Evolutionary conservation across 92 coral and sea anemone species (phyloP).

Genomic region (Palythoa grandis): DNA sequence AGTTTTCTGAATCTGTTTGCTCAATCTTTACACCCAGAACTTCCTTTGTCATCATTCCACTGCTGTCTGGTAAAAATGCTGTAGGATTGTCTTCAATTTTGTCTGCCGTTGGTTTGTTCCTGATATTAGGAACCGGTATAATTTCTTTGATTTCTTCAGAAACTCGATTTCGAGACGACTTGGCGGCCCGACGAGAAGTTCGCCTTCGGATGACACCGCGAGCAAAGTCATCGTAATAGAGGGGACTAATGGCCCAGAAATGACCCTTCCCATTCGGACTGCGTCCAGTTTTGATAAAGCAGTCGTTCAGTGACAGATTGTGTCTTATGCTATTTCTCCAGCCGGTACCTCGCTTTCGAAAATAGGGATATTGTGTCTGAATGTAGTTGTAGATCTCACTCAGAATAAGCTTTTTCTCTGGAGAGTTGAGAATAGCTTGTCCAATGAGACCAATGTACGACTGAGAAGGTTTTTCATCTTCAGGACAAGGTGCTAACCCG

Average conservation of each 20-base stretch:
- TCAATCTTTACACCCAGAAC: slow-evolving; percentile 17
- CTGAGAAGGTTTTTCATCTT: slow-evolving; percentile 89
- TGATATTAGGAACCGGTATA: slow-evolving; percentile 16
- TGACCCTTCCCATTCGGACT: slow-evolving; percentile 94
- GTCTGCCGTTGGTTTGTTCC: neutral
- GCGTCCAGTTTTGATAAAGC: slow-evolving; percentile 87
- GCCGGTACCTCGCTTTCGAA: slow-evolving; percentile 87
- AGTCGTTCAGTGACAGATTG: slow-evolving; percentile 84
- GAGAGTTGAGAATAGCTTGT: slow-evolving; percentile 83
- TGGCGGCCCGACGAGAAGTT: slow-evolving; percentile 35
- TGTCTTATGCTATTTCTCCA: slow-evolving; percentile 94
- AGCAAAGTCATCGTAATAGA: slow-evolving; percentile 84
- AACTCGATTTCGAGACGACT: slow-evolving; percentile 44
- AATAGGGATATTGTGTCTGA: slow-evolving; percentile 81
- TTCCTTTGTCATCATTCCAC: neutral
- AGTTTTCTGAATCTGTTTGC: slow-evolving; percentile 1
- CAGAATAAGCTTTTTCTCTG: slow-evolving; percentile 83
- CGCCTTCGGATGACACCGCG: slow-evolving; percentile 84
- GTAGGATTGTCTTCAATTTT: neutral
- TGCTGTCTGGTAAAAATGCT: neutral
- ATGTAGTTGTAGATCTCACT: slow-evolving; percentile 90
- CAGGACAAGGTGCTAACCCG: slow-evolving; percentile 58
- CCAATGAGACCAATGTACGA: slow-evolving; percentile 91
- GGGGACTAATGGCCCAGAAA: slow-evolving; percentile 88
- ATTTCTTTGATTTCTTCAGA: slow-evolving; percentile 43